A percentile compares a stretch with the other conserved stretches of the same genome.
Conservation (phyloP, 2,888 invertebrate species). For the Geotrupes spiniger region DNA sequence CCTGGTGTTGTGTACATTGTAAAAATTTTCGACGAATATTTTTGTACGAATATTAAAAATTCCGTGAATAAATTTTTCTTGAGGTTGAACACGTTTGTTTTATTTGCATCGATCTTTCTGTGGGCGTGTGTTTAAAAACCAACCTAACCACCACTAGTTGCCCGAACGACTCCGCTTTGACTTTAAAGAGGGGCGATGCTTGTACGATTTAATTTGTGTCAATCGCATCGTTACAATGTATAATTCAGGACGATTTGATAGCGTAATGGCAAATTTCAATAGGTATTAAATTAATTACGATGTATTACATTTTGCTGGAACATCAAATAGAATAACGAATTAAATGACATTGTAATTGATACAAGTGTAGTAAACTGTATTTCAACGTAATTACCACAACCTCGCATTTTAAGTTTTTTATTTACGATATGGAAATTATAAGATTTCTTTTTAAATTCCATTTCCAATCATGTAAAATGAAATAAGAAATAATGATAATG, state of each 20-base stretch:
- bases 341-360: too few species aligned
- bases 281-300: too few species aligned
- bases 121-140: slow-evolving; percentile 15
- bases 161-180: slow-evolving; percentile 27
- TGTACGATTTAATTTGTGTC: slow-evolving; percentile 13
- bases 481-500: too few species aligned
- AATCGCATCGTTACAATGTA: slow-evolving; percentile 4
- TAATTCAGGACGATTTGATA: slow-evolving; percentile 9
- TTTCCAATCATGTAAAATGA: too few species aligned
- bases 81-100: slow-evolving; percentile 15
- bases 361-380: too few species aligned
- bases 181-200: slow-evolving; percentile 26
- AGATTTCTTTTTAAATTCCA: too few species aligned
- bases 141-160: slow-evolving; percentile 29
- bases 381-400: too few species aligned
- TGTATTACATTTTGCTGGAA: too few species aligned
- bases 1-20: slow-evolving; percentile 34
- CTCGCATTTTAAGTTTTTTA: too few species aligned
- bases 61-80: slow-evolving; percentile 33
- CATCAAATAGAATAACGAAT: too few species aligned
- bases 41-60: slow-evolving; percentile 37
- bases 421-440: too few species aligned
- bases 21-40: slow-evolving; percentile 37
- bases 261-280: too few species aligned
- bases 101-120: slow-evolving; percentile 10